Conservation (phyloP, 2,113 vertebrate species). For the Aegithalos caudatus region DNA sequence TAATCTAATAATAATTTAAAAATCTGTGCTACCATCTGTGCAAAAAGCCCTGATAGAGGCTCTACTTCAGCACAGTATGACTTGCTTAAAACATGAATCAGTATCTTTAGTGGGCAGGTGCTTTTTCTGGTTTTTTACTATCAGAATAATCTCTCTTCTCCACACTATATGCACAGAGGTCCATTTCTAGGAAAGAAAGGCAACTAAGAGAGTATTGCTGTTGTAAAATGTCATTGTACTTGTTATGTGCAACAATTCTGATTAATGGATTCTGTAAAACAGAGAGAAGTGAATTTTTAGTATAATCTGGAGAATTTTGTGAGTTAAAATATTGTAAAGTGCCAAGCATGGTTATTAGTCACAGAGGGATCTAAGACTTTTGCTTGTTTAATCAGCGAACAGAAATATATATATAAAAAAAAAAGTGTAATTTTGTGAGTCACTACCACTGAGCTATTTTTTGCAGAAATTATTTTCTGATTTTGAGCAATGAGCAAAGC, state of each 20-base stretch:
- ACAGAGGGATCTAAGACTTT: background rate
- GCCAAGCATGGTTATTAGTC: background rate
- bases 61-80: background rate
- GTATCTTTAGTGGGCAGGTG: background rate
- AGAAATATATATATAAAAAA: background rate
- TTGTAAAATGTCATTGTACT: background rate
- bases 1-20: slow-evolving; percentile 53
- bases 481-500: background rate
- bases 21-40: slow-evolving; percentile 58
- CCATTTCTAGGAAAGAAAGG: background rate
- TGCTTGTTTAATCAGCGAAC: background rate
- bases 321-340: background rate
- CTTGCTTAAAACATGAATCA: background rate
- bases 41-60: background rate
- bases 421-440: background rate
- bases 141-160: background rate
- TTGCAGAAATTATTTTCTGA: background rate
- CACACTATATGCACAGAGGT: background rate
- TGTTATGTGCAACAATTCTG: background rate
- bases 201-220: background rate
- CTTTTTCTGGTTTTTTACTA: background rate
- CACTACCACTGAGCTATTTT: background rate
- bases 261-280: background rate
- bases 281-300: background rate
- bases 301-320: background rate